Conservation (phyloP, 1,140 invertebrate species). For the Aphelenchoides besseyi region DNA sequence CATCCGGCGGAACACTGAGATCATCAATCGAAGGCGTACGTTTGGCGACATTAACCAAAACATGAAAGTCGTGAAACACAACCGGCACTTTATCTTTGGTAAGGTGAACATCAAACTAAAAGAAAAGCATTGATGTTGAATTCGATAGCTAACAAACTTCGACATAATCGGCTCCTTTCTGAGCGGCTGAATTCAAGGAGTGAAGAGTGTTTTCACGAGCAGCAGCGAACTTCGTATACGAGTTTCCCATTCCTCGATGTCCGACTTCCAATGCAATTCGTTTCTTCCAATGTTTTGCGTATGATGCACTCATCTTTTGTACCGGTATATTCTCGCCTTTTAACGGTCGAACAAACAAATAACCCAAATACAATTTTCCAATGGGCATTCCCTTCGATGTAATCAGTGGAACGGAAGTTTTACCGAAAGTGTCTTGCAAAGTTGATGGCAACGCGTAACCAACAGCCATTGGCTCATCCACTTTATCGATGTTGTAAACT, state of each 20-base stretch:
- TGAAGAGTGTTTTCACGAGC: slow-evolving; percentile 60
- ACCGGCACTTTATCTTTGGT: slow-evolving; percentile 61
- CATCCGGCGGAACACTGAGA: slow-evolving; percentile 17
- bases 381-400: slow-evolving; percentile 53
- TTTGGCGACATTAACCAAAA: slow-evolving; percentile 59
- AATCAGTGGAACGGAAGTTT: slow-evolving; percentile 53
- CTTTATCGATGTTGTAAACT: slow-evolving; percentile 35
- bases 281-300: slow-evolving; percentile 61
- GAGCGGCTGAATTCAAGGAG: slow-evolving; percentile 58
- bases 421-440: slow-evolving; percentile 54
- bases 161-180: slow-evolving; percentile 56
- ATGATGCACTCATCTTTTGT: slow-evolving; percentile 50
- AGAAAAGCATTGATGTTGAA: slow-evolving; percentile 47
- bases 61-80: slow-evolving; percentile 61
- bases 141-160: slow-evolving; percentile 45
- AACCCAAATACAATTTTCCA: slow-evolving; percentile 51
- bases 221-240: slow-evolving; percentile 60
- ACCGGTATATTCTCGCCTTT: slow-evolving; percentile 17
- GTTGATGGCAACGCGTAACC: slow-evolving; percentile 60
- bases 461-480: slow-evolving; percentile 41
- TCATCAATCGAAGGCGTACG: slow-evolving; percentile 32
- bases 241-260: slow-evolving; percentile 61
- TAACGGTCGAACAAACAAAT: slow-evolving; percentile 54
- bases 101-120: slow-evolving; percentile 59
- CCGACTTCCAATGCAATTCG: slow-evolving; percentile 56